Evolutionary conservation across 2,888 invertebrate genomes (phyloP).

Genomic region (Phortica okadai): DNA sequence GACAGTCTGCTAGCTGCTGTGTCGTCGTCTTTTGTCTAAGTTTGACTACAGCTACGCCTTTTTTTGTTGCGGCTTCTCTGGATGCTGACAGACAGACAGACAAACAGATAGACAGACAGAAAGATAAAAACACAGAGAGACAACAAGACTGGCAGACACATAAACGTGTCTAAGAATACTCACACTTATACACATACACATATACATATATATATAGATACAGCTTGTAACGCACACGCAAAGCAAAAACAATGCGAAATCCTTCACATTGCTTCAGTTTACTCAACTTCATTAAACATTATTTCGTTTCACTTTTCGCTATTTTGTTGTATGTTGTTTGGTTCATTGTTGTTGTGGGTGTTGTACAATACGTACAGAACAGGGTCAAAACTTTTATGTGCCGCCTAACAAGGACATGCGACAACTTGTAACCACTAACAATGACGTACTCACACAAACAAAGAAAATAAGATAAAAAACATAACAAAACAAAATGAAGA

Average conservation of each 20-base stretch:
- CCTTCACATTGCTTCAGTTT: slow-evolving; percentile 10
- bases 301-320: slow-evolving; percentile 5
- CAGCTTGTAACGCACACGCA: background rate
- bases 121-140: background rate
- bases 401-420: slow-evolving; percentile 6
- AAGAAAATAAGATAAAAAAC: background rate
- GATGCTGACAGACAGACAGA: background rate
- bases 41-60: slow-evolving; percentile 2
- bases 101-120: slow-evolving; percentile 3
- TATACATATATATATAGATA: background rate
- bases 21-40: background rate
- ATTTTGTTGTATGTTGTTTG: background rate
- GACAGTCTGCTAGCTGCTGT: background rate
- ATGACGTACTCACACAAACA: background rate
- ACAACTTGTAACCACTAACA: slow-evolving; percentile 21
- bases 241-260: slow-evolving; percentile 6
- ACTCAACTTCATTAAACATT: background rate
- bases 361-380: background rate
- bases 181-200: background rate
- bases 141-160: background rate
- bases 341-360: background rate
- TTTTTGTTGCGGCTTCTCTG: background rate
- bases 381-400: slow-evolving; percentile 15
- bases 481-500: background rate
- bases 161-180: slow-evolving; percentile 9